phyloP scores from a whole-genome alignment of 2,888 invertebrate genomes.

The Lathronympha strigana region DNA sequence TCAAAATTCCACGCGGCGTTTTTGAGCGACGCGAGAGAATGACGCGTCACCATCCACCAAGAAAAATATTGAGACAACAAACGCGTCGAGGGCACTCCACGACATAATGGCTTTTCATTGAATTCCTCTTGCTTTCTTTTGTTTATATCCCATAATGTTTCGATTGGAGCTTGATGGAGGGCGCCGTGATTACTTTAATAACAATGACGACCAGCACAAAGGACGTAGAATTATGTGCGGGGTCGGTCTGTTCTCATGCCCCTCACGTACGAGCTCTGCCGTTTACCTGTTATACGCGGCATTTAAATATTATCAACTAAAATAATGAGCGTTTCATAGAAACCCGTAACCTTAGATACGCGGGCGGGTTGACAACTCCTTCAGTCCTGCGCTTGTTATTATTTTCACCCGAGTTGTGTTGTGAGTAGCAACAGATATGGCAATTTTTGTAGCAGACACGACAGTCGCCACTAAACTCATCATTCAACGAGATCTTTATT shows the following conservation, averaged over 20 bases:
- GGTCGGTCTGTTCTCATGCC: conserved; percentile 77
- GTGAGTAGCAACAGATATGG: background rate
- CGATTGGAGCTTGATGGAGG: conserved; percentile 81
- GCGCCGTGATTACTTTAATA: conserved; percentile 83
- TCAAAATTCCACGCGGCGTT: conserved; percentile 79
- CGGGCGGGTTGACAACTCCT: conserved; percentile 28
- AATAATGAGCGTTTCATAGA: conserved; percentile 77
- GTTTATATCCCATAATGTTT: conserved; percentile 84
- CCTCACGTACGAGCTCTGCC: conserved; percentile 71
- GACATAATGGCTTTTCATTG: conserved; percentile 83
- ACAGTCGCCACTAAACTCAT: background rate
- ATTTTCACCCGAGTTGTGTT: conserved; percentile 13
- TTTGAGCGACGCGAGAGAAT: conserved; percentile 75
- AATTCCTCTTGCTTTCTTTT: conserved; percentile 82
- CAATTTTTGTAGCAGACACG: too few species aligned
- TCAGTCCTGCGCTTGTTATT: background rate
- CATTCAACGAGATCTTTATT: too few species aligned
- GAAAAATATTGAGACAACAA: conserved; percentile 84
- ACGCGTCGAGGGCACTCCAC: conserved; percentile 71
- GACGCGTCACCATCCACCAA: conserved; percentile 80
- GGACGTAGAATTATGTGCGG: conserved; percentile 80
- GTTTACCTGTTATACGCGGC: conserved; percentile 70
- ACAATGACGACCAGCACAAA: conserved; percentile 80
- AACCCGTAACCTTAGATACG: conserved; percentile 45
- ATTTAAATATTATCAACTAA: conserved; percentile 76